Evolutionary conservation across 2,797 vertebrate species (phyloP).

Genomic region (Rallus crepitans): DNA sequence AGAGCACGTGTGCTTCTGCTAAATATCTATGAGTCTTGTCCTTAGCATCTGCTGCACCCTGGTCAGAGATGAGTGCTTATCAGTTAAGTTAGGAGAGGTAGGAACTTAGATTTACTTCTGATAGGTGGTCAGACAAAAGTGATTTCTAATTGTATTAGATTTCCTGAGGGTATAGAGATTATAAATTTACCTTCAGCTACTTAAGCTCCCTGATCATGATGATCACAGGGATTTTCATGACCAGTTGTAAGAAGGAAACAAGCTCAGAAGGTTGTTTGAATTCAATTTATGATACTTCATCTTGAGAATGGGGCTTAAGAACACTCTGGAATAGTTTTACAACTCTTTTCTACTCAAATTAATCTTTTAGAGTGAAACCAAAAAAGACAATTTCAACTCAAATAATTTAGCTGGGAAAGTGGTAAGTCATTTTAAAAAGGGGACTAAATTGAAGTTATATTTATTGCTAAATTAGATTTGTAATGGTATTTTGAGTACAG

Average conservation of each 20-base stretch:
- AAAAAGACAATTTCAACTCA: not conserved
- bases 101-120: not conserved
- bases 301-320: not conserved
- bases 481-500: not conserved
- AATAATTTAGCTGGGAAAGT: not conserved
- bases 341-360: not conserved
- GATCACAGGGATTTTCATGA: not conserved
- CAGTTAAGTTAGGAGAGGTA: not conserved
- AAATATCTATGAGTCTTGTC: rapidly evolving
- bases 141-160: not conserved
- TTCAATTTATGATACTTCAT: not conserved
- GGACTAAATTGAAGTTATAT: not conserved
- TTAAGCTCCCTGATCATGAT: not conserved
- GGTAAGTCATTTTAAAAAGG: not conserved
- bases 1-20: not conserved
- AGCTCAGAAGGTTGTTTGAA: not conserved
- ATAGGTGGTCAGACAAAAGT: not conserved
- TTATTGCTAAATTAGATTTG: too few relatives aligned
- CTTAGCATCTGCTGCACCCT: not conserved
- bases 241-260: not conserved
- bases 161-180: not conserved
- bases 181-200: not conserved
- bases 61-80: not conserved
- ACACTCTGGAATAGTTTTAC: not conserved
- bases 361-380: not conserved